Evolutionary conservation across 2,113 vertebrate genomes (phyloP).

Genomic region (Pseudonaja textilis): DNA sequence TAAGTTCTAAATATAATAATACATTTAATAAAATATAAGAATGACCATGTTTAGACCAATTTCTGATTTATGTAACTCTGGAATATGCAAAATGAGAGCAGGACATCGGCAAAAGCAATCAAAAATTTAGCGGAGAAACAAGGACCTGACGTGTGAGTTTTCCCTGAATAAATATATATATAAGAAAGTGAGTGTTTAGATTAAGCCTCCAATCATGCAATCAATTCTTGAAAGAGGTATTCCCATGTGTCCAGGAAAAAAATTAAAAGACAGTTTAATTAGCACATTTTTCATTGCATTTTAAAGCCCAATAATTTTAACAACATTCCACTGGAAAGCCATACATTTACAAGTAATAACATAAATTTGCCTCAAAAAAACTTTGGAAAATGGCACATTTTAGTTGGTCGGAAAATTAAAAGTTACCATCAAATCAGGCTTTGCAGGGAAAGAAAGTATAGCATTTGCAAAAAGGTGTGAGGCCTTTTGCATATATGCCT

Average conservation of each 20-base stretch:
- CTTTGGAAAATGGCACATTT: neutral
- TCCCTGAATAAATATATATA: neutral
- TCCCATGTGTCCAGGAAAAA: neutral
- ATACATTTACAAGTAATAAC: neutral
- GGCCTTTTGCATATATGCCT: neutral
- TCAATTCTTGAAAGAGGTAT: neutral
- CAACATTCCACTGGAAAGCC: neutral
- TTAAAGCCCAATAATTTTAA: neutral
- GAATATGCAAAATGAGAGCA: neutral
- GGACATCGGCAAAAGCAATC: neutral
- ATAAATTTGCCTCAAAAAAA: neutral
- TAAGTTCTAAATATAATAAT: neutral
- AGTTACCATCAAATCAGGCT: neutral
- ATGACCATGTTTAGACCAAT: neutral
- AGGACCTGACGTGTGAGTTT: neutral
- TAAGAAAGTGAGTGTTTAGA: neutral
- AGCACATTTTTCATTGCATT: neutral
- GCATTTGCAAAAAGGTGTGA: neutral
- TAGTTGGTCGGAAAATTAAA: neutral
- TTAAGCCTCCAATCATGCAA: neutral
- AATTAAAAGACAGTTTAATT: neutral
- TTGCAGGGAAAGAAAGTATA: neutral
- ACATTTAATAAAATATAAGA: neutral
- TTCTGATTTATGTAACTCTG: neutral
- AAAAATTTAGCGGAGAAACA: neutral